Conservation (phyloP, 2,797 vertebrate species). For the Poecilia wingei region DNA sequence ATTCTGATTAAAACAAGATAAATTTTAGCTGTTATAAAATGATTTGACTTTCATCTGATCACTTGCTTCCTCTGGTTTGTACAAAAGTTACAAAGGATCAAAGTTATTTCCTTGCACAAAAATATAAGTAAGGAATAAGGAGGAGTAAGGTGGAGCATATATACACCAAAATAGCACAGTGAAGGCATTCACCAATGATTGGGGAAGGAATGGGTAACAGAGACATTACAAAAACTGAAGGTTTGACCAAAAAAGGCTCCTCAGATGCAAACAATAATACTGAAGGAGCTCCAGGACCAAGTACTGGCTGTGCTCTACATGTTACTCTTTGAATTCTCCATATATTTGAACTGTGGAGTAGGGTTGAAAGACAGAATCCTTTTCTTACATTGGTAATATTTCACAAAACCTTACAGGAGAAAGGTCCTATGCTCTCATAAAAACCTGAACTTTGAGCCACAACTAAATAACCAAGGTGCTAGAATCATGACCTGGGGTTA, state of each 20-base stretch:
- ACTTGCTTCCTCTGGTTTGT: neutral
- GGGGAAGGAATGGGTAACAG: neutral
- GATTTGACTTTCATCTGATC: neutral
- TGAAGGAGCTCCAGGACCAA: neutral
- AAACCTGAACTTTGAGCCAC: neutral
- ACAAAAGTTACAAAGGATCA: neutral
- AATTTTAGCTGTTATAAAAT: neutral
- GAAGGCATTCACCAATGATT: neutral
- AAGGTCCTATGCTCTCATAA: neutral
- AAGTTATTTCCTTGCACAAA: neutral
- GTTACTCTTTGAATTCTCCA: neutral
- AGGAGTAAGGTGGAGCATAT: neutral
- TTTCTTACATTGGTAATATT: neutral
- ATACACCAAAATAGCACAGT: neutral
- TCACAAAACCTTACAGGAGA: neutral
- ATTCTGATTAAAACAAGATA: neutral
- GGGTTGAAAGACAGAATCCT: neutral
- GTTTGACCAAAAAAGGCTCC: neutral
- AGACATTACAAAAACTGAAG: neutral
- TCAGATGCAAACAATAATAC: neutral
- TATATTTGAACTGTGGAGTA: neutral
- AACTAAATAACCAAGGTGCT: neutral
- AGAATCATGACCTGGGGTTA: neutral
- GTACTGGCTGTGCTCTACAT: neutral
- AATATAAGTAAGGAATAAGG: neutral